phyloP scores from a whole-genome alignment of 2,888 invertebrate genomes.

The Clunio marinus region DNA sequence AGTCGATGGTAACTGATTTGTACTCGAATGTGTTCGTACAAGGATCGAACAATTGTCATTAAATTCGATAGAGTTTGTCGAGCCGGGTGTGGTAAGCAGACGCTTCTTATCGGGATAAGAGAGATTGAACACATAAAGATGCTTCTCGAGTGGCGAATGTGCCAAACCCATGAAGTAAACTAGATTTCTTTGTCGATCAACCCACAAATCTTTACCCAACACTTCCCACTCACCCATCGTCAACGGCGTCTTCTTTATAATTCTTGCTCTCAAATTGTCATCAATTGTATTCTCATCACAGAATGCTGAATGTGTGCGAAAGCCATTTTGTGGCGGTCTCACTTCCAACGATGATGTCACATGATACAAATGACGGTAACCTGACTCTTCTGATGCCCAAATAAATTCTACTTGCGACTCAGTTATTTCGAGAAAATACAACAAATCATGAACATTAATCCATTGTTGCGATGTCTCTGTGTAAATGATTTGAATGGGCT shows the following conservation, averaged over 20 bases:
- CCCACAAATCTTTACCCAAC: conserved; percentile 78
- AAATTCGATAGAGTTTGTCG: conserved; percentile 78
- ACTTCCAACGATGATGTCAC: conserved; percentile 56
- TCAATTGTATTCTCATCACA: conserved; percentile 50
- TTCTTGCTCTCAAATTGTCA: conserved; percentile 49
- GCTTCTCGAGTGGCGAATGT: conserved; percentile 88
- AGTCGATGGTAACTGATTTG: conserved; percentile 73
- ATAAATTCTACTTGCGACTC: conserved; percentile 62
- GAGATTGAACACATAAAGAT: conserved; percentile 80
- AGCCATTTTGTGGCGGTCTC: conserved; percentile 41
- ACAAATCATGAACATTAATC: conserved; percentile 90
- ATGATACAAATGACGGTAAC: conserved; percentile 82
- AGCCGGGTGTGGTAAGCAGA: conserved; percentile 75
- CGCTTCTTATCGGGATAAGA: conserved; percentile 66
- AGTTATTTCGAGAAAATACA: conserved; percentile 67
- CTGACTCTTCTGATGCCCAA: conserved; percentile 91
- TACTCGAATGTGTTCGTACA: conserved; percentile 79
- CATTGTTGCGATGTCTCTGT: conserved; percentile 66
- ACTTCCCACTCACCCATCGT: conserved; percentile 95
- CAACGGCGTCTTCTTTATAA: conserved; percentile 56
- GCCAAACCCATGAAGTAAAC: conserved; percentile 88
- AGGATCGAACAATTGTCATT: conserved; percentile 75
- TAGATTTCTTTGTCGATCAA: conserved; percentile 70
- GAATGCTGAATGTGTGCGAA: conserved; percentile 45
- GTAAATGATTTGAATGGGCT: conserved; percentile 51